phyloP scores from a whole-genome alignment of 2,888 invertebrate species.

The Eupithecia inturbata region DNA sequence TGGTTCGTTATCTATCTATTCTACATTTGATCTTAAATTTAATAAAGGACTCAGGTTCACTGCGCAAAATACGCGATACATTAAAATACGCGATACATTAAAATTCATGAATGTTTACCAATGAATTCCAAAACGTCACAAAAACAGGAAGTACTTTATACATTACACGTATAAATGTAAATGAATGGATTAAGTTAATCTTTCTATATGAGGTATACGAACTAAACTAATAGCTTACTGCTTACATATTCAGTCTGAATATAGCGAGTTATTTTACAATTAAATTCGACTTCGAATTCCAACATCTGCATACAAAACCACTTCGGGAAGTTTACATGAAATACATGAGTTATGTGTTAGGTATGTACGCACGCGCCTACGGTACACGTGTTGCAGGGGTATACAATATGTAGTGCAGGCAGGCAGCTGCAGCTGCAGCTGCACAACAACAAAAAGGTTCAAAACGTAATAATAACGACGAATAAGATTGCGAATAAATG shows the following conservation, averaged over 20 bases:
- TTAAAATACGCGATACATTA: not conserved
- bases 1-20: not conserved
- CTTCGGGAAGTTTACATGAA: conserved; percentile 17
- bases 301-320: conserved; percentile 41
- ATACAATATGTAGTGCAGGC: no score
- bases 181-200: conserved; percentile 36
- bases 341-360: conserved; percentile 29
- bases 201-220: conserved; percentile 45
- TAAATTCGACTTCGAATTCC: conserved; percentile 44
- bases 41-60: not conserved
- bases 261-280: conserved; percentile 39
- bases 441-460: not conserved
- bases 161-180: conserved; percentile 37
- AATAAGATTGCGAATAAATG: conserved; percentile 13
- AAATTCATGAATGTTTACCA: conserved; percentile 1
- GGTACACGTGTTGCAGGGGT: no score
- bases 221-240: conserved; percentile 39
- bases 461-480: conserved; percentile 19
- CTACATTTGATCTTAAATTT: not conserved
- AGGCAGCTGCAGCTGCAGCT: no score
- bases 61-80: not conserved
- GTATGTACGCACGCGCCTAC: conserved; percentile 23
- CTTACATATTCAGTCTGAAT: conserved; percentile 47
- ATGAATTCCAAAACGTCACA: conserved; percentile 29
- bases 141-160: conserved; percentile 33